Conservation (phyloP, 2,797 vertebrate species). For the Oophaga sylvatica region DNA sequence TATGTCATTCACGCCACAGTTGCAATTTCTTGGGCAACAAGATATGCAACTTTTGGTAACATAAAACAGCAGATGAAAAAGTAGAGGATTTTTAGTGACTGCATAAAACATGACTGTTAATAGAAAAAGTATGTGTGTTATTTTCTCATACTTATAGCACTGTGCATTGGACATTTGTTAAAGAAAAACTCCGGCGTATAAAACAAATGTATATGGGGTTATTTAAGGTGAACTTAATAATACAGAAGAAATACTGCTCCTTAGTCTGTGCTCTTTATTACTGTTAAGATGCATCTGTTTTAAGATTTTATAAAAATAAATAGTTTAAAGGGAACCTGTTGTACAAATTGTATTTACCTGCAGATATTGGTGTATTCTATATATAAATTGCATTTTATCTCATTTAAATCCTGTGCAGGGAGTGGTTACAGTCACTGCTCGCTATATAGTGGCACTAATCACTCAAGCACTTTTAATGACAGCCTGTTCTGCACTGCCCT, state of each 20-base stretch:
- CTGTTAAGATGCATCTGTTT: not conserved
- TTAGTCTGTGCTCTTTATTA: not conserved
- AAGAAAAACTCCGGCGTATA: conserved; percentile 6
- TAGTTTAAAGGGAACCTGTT: not conserved
- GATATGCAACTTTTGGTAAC: conserved; percentile 31
- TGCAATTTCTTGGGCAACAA: conserved; percentile 59
- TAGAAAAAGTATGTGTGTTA: not conserved
- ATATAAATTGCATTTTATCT: no score
- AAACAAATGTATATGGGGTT: conserved; percentile 13
- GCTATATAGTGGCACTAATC: no score
- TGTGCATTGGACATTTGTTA: not conserved
- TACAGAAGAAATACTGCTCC: not conserved
- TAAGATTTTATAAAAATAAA: not conserved
- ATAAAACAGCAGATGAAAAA: conserved; percentile 33
- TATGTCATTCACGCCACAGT: conserved; percentile 61
- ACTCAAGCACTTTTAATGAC: no score
- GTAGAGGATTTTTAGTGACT: not conserved
- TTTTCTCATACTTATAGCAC: conserved; percentile 9
- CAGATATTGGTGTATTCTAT: no score
- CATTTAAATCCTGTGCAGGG: no score
- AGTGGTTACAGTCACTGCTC: no score
- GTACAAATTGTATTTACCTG: no score
- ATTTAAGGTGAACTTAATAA: conserved; percentile 33
- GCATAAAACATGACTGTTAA: conserved; percentile 15
- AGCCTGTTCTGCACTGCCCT: no score